Evolutionary conservation across 2,797 vertebrate genomes (phyloP), one percentile per base, ranked within the genome.

Genomic region (Corythornis leucogaster): DNA sequence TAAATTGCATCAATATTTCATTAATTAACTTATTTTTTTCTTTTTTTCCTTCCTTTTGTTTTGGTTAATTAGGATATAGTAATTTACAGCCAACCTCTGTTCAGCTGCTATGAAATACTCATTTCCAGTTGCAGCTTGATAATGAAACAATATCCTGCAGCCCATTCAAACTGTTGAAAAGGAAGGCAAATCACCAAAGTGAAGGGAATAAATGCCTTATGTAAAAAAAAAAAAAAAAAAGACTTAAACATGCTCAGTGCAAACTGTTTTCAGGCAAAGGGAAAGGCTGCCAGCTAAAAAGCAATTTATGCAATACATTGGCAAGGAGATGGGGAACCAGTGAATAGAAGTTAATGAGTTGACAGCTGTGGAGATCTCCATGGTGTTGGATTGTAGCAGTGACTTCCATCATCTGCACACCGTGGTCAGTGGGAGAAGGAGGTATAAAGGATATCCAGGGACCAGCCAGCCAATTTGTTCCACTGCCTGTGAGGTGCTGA

Each of bases 111-210:
- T 92, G 90, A 96, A 91, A 94, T 95, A 94, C 92, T 91, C 54
- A 92, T 96, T 94, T 96, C 83, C 81, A 94, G 76, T 91, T 94
- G 70, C 80, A 89, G 85, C 73, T 80, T 90, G 92, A 92, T 96
- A 94, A 94, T 84, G 77, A 93, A 94, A 81, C 85, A 61, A 79
- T 90, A 77, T 96, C 58, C 61, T 95, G 85, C 78, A 95, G 75
- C 69, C 85, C 62, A 53, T 95, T 96, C 74, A 92, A 87, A 94
- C 74, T 70, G 21, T 93, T 95, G 84, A 79, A 89, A 81, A 88
- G 58, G 40, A 64, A 96, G 74, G 73, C 45, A 86, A 91, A 84
- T 87, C 95, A 93, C 62, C 66, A 55, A 91, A 92, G 63, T 90
- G 87, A 90, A 77, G 9, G 4, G 69, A 87, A 89, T 82, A 92